Evolutionary conservation across 1,140 invertebrate species (phyloP), one percentile per base, ranked within the genome.

Genomic region (Atta cephalotes): DNA sequence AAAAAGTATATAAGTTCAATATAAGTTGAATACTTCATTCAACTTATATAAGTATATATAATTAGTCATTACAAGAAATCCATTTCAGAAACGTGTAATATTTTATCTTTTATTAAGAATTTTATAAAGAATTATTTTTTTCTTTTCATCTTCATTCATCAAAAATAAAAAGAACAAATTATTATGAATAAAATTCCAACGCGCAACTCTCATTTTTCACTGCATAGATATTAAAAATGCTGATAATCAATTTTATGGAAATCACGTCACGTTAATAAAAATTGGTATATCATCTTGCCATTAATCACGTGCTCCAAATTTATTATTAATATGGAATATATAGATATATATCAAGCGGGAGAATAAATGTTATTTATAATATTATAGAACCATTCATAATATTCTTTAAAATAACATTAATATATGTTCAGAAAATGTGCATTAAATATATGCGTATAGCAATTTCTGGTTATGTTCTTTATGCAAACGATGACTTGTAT

Each of bases 21-120:
- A 12, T 6, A 25, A 25, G 25, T 60, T 39, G 60, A 3, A 76
- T 25, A 56, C 35, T 60, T 58, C 10, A 60, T 45, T 60, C 14
- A 63, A 16, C 28, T 63, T 76, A 35, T 60, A 35, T 39, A 35
- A 39, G n/a, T 39, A 35, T 25, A 28, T 60, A 76, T 60, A 58
- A 58, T 18, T 6, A 12, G 6, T 5, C 60, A 35, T 21, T 39
- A 58, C 18, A 58, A 21, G 14, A 10, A 45, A 45, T 0, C 39
- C 2, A 12, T 35, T 35, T 35, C 6, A 35, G 6, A 35, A 35
- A 35, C 35, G 6, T 35, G 35, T 58, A 58, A 76, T 39, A 60
- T 76, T 60, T 76, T 60, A 58, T 39, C 72, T 39, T 7, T 3
- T 60, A 60, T 58, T n/a, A 60, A 35, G 31, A 35, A 35, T 35